Conservation (phyloP, 2,888 invertebrate species). For the Drosophila atroscutellata region DNA sequence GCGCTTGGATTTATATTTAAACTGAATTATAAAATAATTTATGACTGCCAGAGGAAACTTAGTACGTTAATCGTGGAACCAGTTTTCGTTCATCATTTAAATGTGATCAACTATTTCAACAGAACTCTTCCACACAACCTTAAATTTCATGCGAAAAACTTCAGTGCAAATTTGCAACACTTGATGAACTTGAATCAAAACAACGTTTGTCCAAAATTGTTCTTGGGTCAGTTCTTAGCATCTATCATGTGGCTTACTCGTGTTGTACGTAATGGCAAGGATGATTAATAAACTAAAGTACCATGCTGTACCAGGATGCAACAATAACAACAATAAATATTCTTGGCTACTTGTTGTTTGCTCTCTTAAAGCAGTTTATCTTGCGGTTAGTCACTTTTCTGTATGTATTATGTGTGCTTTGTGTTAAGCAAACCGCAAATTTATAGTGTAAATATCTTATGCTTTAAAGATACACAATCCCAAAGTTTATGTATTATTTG, state of each 20-base stretch:
- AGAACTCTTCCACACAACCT: slow-evolving; percentile 46
- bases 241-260: slow-evolving; percentile 16
- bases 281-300: slow-evolving; percentile 24
- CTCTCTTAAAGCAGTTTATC: slow-evolving; percentile 31
- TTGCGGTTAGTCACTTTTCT: slow-evolving; percentile 25
- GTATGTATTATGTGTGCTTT: slow-evolving; percentile 8
- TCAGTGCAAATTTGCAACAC: slow-evolving; percentile 13
- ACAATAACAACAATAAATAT: neutral
- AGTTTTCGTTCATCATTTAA: slow-evolving; percentile 59
- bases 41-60: slow-evolving; percentile 36
- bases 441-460: slow-evolving; percentile 38
- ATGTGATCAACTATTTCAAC: slow-evolving; percentile 53
- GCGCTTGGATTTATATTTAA: slow-evolving; percentile 59
- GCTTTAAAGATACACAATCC: slow-evolving; percentile 21
- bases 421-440: slow-evolving; percentile 35
- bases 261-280: neutral
- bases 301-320: slow-evolving; percentile 21
- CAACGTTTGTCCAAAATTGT: slow-evolving; percentile 10
- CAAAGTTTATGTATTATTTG: slow-evolving; percentile 15
- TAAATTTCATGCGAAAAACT: slow-evolving; percentile 42
- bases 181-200: slow-evolving; percentile 12
- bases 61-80: slow-evolving; percentile 67
- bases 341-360: slow-evolving; percentile 10
- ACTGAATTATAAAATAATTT: slow-evolving; percentile 56
- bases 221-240: slow-evolving; percentile 5